These are phyloP conservation scores for Melitaea cinxia DNA, from an alignment of 1,140 invertebrate species.

Conservation along the genomic window DNA sequence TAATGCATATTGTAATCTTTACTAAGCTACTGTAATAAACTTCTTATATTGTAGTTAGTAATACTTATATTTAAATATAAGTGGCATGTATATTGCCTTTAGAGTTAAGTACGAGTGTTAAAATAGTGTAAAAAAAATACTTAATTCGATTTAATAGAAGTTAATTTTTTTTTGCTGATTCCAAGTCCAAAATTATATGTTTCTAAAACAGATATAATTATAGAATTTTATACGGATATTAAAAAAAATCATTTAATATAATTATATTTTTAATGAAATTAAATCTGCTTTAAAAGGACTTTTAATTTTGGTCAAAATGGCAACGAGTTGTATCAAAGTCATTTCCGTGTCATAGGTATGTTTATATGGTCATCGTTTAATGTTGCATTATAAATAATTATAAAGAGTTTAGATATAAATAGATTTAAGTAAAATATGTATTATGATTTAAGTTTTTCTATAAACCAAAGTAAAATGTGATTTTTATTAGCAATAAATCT, in stretches of 20 bases:
- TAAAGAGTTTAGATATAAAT: not conserved
- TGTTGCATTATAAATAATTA: constrained; percentile 3
- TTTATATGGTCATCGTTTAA: not conserved
- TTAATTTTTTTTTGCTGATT: no score
- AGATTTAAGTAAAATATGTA: constrained; percentile 18
- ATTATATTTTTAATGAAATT: no score
- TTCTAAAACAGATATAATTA: no score
- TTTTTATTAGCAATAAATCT: constrained; percentile 60
- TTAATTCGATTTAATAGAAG: no score
- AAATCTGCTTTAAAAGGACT: no score
- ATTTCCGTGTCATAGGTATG: not conserved
- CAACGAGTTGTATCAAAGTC: not conserved
- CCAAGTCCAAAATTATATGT: no score
- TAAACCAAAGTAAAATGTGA: constrained; percentile 65
- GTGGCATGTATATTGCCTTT: constrained; percentile 13
- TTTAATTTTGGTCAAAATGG: no score
- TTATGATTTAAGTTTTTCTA: constrained; percentile 27
- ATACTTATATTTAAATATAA: not conserved
- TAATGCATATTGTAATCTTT: not conserved
- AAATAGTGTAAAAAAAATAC: not conserved
- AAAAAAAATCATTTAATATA: no score
- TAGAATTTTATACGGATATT: no score
- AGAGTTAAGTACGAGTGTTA: not conserved
- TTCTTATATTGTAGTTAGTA: constrained; percentile 3
- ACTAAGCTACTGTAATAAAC: not conserved